Percentiles rank a stretch among this genome's conserved stretches.
phyloP scores from a whole-genome alignment of 2,888 invertebrate species.

The Chrysopilus asiliformis region DNA sequence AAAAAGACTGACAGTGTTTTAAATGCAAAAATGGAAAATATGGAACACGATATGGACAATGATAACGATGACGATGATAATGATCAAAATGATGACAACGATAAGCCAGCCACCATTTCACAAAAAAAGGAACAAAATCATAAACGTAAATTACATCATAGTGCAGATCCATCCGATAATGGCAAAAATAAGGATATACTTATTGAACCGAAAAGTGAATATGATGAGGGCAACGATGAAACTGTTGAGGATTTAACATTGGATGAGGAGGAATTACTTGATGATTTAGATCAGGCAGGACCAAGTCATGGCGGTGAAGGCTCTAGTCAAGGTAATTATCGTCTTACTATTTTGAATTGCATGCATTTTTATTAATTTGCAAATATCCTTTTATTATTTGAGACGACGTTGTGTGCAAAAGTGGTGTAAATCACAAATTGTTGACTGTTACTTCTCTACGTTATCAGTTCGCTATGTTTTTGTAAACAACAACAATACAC shows the following conservation, averaged over 20 bases:
- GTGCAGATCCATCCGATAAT: slow-evolving; percentile 20
- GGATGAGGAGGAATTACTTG: slow-evolving; percentile 65
- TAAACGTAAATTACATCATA: slow-evolving; percentile 21
- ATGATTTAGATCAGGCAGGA: slow-evolving; percentile 57
- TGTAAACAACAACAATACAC: too few relatives aligned
- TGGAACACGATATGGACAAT: slow-evolving; percentile 13
- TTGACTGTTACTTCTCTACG: too few relatives aligned
- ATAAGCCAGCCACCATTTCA: slow-evolving; percentile 10
- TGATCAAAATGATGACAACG: slow-evolving; percentile 13
- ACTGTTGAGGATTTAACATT: slow-evolving; percentile 74
- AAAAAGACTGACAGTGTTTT: slow-evolving; percentile 39
- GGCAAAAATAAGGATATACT: slow-evolving; percentile 24
- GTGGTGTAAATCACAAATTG: too few relatives aligned
- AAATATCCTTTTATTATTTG: too few relatives aligned
- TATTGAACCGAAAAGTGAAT: slow-evolving; percentile 62
- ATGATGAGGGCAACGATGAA: slow-evolving; percentile 53
- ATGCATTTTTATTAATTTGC: too few relatives aligned
- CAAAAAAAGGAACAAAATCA: slow-evolving; percentile 14
- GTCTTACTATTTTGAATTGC: too few relatives aligned
- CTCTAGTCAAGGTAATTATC: slow-evolving; percentile 60
- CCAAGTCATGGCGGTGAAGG: slow-evolving; percentile 54
- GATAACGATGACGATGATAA: slow-evolving; percentile 13
- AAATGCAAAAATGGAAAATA: slow-evolving; percentile 25
- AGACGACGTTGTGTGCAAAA: too few relatives aligned
- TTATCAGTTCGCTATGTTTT: too few relatives aligned